Conservation (phyloP, 2,113 vertebrate species). For the Piaya cayana region DNA sequence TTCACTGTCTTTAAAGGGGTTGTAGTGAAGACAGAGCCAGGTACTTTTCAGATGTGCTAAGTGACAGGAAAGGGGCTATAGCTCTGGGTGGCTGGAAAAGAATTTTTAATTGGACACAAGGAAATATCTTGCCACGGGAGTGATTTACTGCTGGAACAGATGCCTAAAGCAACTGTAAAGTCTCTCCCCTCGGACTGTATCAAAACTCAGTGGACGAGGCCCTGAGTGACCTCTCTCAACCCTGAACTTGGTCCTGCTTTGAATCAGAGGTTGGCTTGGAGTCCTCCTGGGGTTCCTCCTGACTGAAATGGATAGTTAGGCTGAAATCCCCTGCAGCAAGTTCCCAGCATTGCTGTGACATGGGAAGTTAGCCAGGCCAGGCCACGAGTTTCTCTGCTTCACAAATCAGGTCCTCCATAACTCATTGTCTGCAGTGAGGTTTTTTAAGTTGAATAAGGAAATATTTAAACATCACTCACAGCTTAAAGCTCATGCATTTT, state of each 20-base stretch:
- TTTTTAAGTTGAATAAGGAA: background rate
- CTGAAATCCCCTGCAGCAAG: background rate
- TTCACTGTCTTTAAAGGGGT: no score
- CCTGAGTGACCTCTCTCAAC: background rate
- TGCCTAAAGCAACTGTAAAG: no score
- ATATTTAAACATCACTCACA: background rate
- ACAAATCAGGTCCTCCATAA: rapidly evolving
- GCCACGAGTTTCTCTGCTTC: background rate
- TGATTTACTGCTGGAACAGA: no score
- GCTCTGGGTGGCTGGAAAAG: no score
- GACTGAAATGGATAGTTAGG: background rate
- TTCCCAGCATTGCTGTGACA: rapidly evolving
- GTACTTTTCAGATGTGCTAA: no score
- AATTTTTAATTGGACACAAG: no score
- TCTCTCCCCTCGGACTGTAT: background rate
- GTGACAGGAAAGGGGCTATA: no score
- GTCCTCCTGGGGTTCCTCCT: background rate
- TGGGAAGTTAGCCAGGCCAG: background rate
- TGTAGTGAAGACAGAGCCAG: no score
- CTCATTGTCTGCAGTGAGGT: background rate
- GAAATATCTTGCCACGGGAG: no score
- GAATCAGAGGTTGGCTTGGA: background rate
- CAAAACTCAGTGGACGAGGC: background rate
- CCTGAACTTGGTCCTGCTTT: background rate
- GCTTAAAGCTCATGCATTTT: background rate